phyloP scores from a whole-genome alignment of 2,797 vertebrate species.

The Oryzias dopingdopingensis region DNA sequence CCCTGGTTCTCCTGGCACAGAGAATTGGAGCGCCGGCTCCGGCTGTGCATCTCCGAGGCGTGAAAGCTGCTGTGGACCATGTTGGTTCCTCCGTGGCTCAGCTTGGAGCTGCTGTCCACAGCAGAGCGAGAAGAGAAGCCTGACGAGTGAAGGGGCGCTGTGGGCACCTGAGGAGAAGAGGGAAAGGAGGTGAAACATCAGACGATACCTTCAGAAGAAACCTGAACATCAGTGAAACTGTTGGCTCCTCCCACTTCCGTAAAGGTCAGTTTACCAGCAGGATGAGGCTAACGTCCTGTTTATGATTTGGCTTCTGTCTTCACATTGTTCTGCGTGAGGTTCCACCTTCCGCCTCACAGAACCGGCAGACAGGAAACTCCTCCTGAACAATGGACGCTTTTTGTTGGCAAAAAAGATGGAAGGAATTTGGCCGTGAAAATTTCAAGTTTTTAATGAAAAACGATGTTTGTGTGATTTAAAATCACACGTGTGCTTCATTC shows the following conservation, averaged over 20 bases:
- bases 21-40: conserved; percentile 58
- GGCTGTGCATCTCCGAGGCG: conserved; percentile 47
- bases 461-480: no score
- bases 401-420: neutral
- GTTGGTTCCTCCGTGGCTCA: conserved; percentile 57
- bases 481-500: no score
- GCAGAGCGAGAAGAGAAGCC: conserved; percentile 87
- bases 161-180: conserved; percentile 62
- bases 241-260: neutral
- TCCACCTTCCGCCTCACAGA: conserved; percentile 5
- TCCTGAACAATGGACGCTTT: conserved; percentile 15
- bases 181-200: conserved; percentile 1
- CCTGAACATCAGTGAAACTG: neutral
- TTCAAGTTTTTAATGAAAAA: neutral
- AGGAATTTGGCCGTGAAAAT: neutral
- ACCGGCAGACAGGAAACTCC: conserved; percentile 26
- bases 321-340: conserved; percentile 44
- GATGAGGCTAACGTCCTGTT: conserved; percentile 43
- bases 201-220: neutral
- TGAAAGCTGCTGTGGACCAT: conserved; percentile 44
- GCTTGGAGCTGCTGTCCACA: conserved; percentile 76
- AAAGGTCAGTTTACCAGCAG: no score
- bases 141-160: conserved; percentile 62
- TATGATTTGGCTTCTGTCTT: conserved; percentile 17
- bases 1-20: conserved; percentile 63